These are phyloP conservation scores for Ceratina australensis DNA, from an alignment of 1,140 invertebrate species.

Conservation along the genomic window DNA sequence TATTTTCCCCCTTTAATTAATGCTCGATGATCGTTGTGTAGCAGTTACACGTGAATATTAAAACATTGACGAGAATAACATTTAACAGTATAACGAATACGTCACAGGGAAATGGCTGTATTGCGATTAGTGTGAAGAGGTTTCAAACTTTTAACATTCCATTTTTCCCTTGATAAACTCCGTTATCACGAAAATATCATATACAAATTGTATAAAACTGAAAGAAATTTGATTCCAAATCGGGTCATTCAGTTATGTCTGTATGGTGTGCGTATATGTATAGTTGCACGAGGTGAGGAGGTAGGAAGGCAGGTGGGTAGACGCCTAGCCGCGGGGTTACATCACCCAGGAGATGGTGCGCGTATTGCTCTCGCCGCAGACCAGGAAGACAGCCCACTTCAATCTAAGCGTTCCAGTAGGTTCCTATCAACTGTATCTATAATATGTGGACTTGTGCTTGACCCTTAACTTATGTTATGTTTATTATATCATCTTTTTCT, in stretches of 20 bases:
- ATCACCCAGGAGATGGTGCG: slow-evolving; percentile 80
- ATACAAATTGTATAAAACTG: slow-evolving; percentile 21
- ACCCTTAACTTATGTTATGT: slow-evolving; percentile 36
- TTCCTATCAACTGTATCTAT: slow-evolving; percentile 73
- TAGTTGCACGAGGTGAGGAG: slow-evolving; percentile 82
- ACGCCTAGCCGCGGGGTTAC: slow-evolving; percentile 82
- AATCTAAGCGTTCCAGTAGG: slow-evolving; percentile 89
- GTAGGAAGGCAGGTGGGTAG: slow-evolving; percentile 82
- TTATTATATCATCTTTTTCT: slow-evolving; percentile 24
- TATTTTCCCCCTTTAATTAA: slow-evolving; percentile 2
- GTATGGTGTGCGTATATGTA: slow-evolving; percentile 76
- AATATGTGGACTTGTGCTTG: slow-evolving; percentile 40
- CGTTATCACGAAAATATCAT: neutral
- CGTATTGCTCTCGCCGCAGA: slow-evolving; percentile 80
- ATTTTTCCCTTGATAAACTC: neutral
- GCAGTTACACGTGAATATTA: too few species aligned
- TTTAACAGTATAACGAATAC: neutral
- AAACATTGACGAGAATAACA: neutral
- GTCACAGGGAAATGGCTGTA: neutral
- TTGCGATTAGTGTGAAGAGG: neutral
- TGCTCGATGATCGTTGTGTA: neutral
- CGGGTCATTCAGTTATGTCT: slow-evolving; percentile 45
- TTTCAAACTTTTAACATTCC: neutral
- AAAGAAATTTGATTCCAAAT: slow-evolving; percentile 32
- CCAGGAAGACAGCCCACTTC: slow-evolving; percentile 88